A percentile compares a stretch with the other conserved stretches of the same genome.
Conservation (phyloP, 2,797 vertebrate genomes). For the Poecilia velifera region DNA sequence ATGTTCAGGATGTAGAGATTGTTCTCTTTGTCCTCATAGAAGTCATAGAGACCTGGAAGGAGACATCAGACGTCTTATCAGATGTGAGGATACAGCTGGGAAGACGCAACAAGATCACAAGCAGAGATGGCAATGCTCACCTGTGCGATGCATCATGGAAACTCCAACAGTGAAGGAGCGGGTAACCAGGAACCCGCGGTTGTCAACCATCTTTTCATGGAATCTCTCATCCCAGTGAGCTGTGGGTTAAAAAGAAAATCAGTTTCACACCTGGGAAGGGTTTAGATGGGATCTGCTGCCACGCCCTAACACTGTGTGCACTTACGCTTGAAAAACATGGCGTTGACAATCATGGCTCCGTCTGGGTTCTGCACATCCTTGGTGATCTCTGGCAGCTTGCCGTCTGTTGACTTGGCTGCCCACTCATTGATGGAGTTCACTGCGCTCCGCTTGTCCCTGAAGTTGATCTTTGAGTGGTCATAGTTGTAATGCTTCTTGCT, state of each 20-base stretch:
- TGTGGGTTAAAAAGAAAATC: slow-evolving; percentile 45
- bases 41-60: slow-evolving; percentile 89
- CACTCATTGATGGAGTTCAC: slow-evolving; percentile 97
- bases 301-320: slow-evolving; percentile 16
- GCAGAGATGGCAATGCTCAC: slow-evolving; percentile 63
- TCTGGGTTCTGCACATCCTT: slow-evolving; percentile 93
- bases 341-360: slow-evolving; percentile 92
- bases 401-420: slow-evolving; percentile 90
- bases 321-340: slow-evolving; percentile 99
- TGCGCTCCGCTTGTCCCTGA: slow-evolving; percentile 93
- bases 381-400: slow-evolving; percentile 92
- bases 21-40: slow-evolving; percentile 87
- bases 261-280: not conserved
- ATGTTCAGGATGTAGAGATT: slow-evolving; percentile 87
- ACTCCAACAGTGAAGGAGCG: slow-evolving; percentile 88
- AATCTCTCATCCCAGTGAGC: slow-evolving; percentile 97
- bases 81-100: not conserved
- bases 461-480: slow-evolving; percentile 95
- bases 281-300: not conserved
- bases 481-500: slow-evolving; percentile 98
- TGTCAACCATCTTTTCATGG: slow-evolving; percentile 95
- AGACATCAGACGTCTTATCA: slow-evolving; percentile 1
- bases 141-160: slow-evolving; percentile 97
- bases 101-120: slow-evolving; percentile 19
- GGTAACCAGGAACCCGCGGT: slow-evolving; percentile 90